A percentile compares a stretch with the other conserved stretches of the same genome.
These are phyloP conservation scores for Beroe ovata DNA, from an alignment of 37 sponge, comb jelly and placozoan genomes.

Conservation along the genomic window DNA sequence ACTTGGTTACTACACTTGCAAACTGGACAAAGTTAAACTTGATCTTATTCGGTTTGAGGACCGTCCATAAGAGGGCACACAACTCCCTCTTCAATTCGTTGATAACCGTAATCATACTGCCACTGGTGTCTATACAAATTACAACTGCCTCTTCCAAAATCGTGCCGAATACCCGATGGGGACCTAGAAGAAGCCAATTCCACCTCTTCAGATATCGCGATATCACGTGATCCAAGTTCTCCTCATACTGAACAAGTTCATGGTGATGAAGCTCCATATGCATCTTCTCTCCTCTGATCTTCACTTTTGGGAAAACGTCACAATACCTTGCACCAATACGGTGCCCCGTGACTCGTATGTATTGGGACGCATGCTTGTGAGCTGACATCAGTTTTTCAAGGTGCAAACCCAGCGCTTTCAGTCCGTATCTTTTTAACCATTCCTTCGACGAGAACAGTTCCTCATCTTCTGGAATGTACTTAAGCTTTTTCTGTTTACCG, in stretches of 20 bases:
- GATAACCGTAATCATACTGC: conserved; percentile 61
- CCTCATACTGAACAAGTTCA: conserved; percentile 60
- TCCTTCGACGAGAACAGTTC: conserved; percentile 44
- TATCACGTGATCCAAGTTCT: conserved; percentile 56
- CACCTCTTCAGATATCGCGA: conserved; percentile 34
- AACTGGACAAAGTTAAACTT: conserved; percentile 63
- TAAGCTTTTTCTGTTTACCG: background rate
- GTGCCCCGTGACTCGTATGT: conserved; percentile 48
- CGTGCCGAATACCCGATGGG: conserved; percentile 57
- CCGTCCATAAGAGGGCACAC: conserved; percentile 40
- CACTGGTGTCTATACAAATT: conserved; percentile 59
- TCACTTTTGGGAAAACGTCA: conserved; percentile 53
- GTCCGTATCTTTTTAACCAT: conserved; percentile 59
- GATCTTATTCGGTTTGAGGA: conserved; percentile 62
- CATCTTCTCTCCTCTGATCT: conserved; percentile 62
- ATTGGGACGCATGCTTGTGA: conserved; percentile 35
- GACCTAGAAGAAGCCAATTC: conserved; percentile 42
- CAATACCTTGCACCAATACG: conserved; percentile 36
- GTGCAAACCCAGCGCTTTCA: conserved; percentile 47
- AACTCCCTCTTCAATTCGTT: conserved; percentile 42
- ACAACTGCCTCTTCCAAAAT: conserved; percentile 32
- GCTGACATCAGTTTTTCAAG: conserved; percentile 47
- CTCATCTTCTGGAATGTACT: conserved; percentile 53
- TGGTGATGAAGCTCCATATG: conserved; percentile 66
- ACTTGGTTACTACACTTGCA: conserved; percentile 53